Base-by-base conservation (phyloP, 2,113 vertebrate species). In the Hippocampus barbouri region DNA sequence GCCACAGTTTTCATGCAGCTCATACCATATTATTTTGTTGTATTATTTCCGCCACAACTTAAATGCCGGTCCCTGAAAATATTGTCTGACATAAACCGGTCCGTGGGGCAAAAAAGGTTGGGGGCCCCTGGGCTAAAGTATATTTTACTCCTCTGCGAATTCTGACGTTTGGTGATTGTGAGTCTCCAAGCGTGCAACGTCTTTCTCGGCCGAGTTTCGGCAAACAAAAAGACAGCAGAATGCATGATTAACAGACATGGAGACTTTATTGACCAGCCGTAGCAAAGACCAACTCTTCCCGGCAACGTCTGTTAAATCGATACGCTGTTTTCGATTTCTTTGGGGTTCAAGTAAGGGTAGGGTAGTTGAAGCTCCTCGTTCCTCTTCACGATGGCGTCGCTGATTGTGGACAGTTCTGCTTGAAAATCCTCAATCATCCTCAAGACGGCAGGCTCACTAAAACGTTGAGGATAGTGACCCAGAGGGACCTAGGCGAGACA, bases 401-500 rank as follows among this genome's bases (percentile, higher is more conserved):
- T 72, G 25, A 82, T 59, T 16, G 43, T 12, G 8, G 72, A 71
- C 47, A 86, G 51, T 27, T 81, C 68, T 7, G 45, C 72, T 63
- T 83, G 79, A 56, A 83, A 79, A 34, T 79, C 68, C 30, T 79
- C 49, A 11, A 83, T 79, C 47, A 79, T 77, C 64, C 65, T 68
- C 60, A 64, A 66, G 27, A 25, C 45, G 10, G 65, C 56, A 16
- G 68, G 59, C 54, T 81, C 84, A 10, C 53, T 56, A 45, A 86
- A 86, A 47, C 54, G 70, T 65, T 86, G 72, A 4, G 81, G 79
- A 18, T 82, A 82, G 20, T n/a, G 30, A 30, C 84, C 84, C 25
- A 84, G 66, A 14, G 68, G 45, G 43, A 78, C 66, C 84, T 84
- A 68, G 21, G 38, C 41, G 20, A 59, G 12, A 59, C n/a, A 47